These are phyloP conservation scores for Ancistrus triradiatus DNA, from an alignment of 2,113 vertebrate species.

Conservation along the genomic window DNA sequence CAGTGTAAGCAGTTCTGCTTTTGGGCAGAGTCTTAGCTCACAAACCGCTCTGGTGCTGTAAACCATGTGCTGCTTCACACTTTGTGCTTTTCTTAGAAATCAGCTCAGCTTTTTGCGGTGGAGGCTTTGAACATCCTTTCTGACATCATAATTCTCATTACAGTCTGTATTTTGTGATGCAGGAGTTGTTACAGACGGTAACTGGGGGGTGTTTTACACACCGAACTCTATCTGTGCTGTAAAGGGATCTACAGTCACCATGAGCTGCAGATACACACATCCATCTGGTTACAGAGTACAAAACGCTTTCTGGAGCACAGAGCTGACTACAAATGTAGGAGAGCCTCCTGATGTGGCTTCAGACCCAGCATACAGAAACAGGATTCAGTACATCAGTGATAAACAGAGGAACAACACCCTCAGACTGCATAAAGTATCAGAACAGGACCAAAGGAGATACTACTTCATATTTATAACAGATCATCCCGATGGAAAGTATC, in stretches of 20 bases:
- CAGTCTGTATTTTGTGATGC: neutral
- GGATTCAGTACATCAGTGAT: neutral
- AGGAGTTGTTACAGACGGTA: neutral
- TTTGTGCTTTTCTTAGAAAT: too few relatives aligned
- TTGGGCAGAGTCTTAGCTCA: too few relatives aligned
- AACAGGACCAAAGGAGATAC: slow-evolving; percentile 16
- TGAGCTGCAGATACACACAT: slow-evolving; percentile 5
- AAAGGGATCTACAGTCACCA: slow-evolving; percentile 12
- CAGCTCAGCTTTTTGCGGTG: too few relatives aligned
- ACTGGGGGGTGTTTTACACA: neutral
- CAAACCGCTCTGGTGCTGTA: too few relatives aligned
- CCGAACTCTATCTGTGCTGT: slow-evolving; percentile 9
- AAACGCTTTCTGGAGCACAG: slow-evolving; percentile 17
- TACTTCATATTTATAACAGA: slow-evolving; percentile 9
- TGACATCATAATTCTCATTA: too few relatives aligned
- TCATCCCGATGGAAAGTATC: neutral
- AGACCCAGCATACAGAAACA: slow-evolving; percentile 3
- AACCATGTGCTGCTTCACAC: too few relatives aligned
- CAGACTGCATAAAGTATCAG: slow-evolving; percentile 6
- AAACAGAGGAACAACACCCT: neutral
- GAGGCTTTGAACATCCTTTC: too few relatives aligned
- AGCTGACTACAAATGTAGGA: neutral
- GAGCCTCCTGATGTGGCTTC: neutral
- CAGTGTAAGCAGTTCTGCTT: too few relatives aligned
- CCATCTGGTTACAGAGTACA: neutral